Percentiles rank a stretch among this genome's conserved stretches.
phyloP scores from a whole-genome alignment of 2,888 invertebrate species.

The Drosophila setosimentum region DNA sequence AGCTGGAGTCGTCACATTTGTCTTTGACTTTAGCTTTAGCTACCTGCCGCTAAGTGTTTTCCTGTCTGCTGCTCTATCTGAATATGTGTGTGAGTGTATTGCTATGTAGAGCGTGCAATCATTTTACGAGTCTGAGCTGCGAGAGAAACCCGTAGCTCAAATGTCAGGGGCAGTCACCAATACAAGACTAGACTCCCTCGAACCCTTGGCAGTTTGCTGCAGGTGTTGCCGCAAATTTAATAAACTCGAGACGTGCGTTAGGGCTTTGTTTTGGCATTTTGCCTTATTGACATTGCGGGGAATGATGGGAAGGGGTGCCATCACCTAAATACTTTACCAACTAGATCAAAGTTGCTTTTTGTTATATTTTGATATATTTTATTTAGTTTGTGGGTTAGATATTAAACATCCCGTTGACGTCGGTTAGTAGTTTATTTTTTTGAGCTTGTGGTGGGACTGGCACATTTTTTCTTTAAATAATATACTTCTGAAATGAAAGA shows the following conservation, averaged over 20 bases:
- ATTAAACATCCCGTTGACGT: slow-evolving; percentile 25
- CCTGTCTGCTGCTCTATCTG: slow-evolving; percentile 38
- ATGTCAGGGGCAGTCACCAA: slow-evolving; percentile 72
- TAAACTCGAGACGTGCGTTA: slow-evolving; percentile 80
- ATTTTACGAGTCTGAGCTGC: slow-evolving; percentile 73
- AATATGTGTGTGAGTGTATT: slow-evolving; percentile 34
- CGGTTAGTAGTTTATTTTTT: slow-evolving; percentile 23
- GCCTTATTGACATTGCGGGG: slow-evolving; percentile 20
- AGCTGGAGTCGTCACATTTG: slow-evolving; percentile 45
- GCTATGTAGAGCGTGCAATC: slow-evolving; percentile 76
- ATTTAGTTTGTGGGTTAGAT: slow-evolving; percentile 65
- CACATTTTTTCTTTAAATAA: background rate
- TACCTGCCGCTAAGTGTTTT: slow-evolving; percentile 81
- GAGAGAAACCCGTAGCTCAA: slow-evolving; percentile 48
- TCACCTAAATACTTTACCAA: slow-evolving; percentile 69
- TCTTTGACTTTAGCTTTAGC: slow-evolving; percentile 58
- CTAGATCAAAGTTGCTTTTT: slow-evolving; percentile 71
- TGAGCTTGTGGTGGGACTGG: background rate
- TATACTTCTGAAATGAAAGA: background rate
- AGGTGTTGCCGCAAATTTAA: slow-evolving; percentile 80
- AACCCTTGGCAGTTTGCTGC: slow-evolving; percentile 35
- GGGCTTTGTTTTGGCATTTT: slow-evolving; percentile 66
- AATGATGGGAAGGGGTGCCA: slow-evolving; percentile 16
- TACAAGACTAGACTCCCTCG: slow-evolving; percentile 40
- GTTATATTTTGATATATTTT: slow-evolving; percentile 47